A percentile compares a stretch with the other conserved stretches of the same genome.
Conservation (phyloP, 2,888 invertebrate genomes). For the Apeira syringaria region DNA sequence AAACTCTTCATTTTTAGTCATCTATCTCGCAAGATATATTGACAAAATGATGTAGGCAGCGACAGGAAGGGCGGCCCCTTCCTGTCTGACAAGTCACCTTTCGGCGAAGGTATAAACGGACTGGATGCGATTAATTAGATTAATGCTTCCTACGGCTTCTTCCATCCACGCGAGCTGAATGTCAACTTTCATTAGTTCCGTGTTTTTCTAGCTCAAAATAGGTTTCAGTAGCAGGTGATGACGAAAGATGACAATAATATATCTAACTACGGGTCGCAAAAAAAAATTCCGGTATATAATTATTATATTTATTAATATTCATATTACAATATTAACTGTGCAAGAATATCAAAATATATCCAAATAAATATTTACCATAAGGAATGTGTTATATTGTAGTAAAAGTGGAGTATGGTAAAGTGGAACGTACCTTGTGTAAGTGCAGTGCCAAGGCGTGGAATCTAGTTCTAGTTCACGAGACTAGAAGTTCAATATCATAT, state of each 20-base stretch:
- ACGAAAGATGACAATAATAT: constrained; percentile 46
- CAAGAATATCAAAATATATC: too few species aligned
- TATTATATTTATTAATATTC: neutral
- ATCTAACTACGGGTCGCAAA: constrained; percentile 48
- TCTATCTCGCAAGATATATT: too few species aligned
- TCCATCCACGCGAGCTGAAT: constrained; percentile 34
- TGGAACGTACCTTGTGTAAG: neutral
- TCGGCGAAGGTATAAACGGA: constrained; percentile 16
- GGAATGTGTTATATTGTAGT: neutral
- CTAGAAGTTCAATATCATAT: constrained; percentile 12
- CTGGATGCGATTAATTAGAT: constrained; percentile 70
- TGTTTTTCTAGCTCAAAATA: constrained; percentile 24
- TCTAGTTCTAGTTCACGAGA: constrained; percentile 7
- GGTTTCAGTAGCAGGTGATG: constrained; percentile 40
- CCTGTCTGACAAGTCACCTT: too few species aligned
- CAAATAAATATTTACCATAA: too few species aligned
- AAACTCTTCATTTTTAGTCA: too few species aligned
- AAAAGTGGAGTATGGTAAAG: neutral
- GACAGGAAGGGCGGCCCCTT: too few species aligned
- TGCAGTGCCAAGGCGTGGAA: constrained; percentile 12
- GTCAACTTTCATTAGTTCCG: constrained; percentile 33
- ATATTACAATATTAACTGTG: too few species aligned
- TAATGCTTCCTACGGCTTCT: constrained; percentile 68
- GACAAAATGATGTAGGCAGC: too few species aligned
- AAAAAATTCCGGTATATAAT: constrained; percentile 47